Evolutionary conservation across 2,888 invertebrate species (phyloP), one percentile per base, ranked within the genome.

Genomic region (Papilio demoleus): DNA sequence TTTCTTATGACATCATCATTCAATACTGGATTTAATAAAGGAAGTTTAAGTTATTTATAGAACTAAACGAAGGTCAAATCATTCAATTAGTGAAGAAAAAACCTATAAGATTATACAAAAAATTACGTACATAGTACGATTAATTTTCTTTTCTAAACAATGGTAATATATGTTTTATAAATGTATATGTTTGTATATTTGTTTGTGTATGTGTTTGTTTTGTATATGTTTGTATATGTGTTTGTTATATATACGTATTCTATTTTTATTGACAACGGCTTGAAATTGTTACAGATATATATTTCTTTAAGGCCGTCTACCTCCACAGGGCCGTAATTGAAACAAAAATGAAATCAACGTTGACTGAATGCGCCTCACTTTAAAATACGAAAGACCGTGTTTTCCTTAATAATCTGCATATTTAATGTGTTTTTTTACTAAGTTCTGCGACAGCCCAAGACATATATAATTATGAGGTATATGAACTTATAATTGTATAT

Each of bases 1-100:
- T 47, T 47, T 47, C 47, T 47, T 12, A 47, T 47, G 47, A 5
- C 22, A 22, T 47, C 47, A 22, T 47, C 47, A 42, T 42, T 42
- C 17, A 6, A 5, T 17, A n/a, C 47, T 19, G 3, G 22, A 12
- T 22, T 47, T 47, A 47, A 17, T 4, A 2, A 42, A 42, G 42
- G 42, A 42, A 42, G 42, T 42, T 42, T n/a, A 42, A 12, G 17
- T 47, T 47, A 47, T 47, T 22, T 47, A n/a, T n/a, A n/a, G n/a
- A 22, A 22, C 22, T 47, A 22, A 47, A 5, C 47, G 2, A 17
- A 17, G 42, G 42, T 42, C 4, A 42, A 17, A 17, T 17, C 17
- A 42, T 42, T 19, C 17, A 42, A 42, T 42, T 1, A 42, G 6
- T 42, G 9, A 17, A 19, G 17, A 42, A 42, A 42, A 42, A 42